Evolutionary conservation across 2,113 vertebrate genomes (phyloP).

Genomic region (Zonotrichia leucophrys): DNA sequence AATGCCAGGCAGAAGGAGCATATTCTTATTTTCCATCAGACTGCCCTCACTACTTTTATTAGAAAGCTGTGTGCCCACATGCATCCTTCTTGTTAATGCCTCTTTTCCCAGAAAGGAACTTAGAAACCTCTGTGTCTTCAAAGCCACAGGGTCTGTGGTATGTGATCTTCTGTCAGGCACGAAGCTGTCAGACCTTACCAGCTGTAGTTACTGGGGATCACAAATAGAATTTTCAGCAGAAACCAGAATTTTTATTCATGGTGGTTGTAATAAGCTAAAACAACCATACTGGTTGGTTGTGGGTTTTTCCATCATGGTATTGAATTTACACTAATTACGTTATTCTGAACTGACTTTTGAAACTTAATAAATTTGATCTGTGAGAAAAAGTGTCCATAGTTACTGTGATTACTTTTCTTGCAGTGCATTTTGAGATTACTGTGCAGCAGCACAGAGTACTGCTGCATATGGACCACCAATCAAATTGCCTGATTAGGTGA

Average conservation of each 20-base stretch:
- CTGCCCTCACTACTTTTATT: not conserved
- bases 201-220: not conserved
- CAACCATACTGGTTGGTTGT: not conserved
- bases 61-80: not conserved
- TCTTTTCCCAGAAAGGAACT: not conserved
- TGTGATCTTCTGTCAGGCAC: not conserved
- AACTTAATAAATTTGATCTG: not conserved
- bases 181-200: not conserved
- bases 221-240: not conserved
- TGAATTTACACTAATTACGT: conserved; percentile 3
- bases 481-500: conserved; percentile 44
- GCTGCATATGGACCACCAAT: not conserved
- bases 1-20: not conserved
- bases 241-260: not conserved
- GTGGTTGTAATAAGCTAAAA: not conserved
- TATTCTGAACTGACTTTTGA: conserved; percentile 10
- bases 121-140: conserved; percentile 1
- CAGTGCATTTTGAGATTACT: conserved; percentile 5
- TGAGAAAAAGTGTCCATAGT: not conserved
- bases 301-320: not conserved
- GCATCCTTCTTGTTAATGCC: not conserved
- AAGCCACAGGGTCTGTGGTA: not conserved
- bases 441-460: not conserved
- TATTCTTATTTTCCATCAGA: not conserved
- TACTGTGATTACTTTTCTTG: conserved; percentile 18